These are phyloP conservation scores for Vanacampus margaritifer DNA, from an alignment of 2,113 vertebrate species.

Conservation along the genomic window DNA sequence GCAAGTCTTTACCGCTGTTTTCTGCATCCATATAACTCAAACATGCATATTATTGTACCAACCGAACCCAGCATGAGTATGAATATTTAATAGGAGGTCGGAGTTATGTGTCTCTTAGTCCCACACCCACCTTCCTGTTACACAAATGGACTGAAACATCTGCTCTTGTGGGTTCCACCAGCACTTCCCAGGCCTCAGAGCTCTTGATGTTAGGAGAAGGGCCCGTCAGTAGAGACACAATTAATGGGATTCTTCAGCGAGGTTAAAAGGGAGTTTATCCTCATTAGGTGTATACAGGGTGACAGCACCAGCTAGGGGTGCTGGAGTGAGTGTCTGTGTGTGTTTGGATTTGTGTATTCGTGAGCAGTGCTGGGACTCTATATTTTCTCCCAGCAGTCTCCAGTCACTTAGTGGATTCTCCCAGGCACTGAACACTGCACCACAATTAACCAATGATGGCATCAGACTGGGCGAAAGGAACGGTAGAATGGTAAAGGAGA, in stretches of 20 bases:
- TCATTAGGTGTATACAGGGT: conserved; percentile 61
- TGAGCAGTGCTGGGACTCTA: conserved; percentile 12
- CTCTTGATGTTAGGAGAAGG: conserved; percentile 39
- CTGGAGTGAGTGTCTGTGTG: conserved; percentile 4
- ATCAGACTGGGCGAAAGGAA: conserved; percentile 1
- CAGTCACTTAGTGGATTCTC: conserved; percentile 41
- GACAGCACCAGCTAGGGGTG: conserved; percentile 43
- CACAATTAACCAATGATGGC: conserved; percentile 43
- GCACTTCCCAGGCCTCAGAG: conserved; percentile 19
- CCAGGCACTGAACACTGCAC: conserved; percentile 27
- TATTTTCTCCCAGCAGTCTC: conserved; percentile 28
- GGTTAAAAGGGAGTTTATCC: conserved; percentile 69
- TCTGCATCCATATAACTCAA: not conserved
- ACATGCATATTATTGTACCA: not conserved
- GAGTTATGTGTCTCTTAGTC: conserved; percentile 9
- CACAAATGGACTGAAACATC: conserved; percentile 39
- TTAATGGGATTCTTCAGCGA: conserved; percentile 53
- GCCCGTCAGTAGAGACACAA: conserved; percentile 48
- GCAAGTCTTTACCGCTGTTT: not conserved
- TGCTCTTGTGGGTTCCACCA: conserved; percentile 38
- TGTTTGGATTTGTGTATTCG: conserved; percentile 18
- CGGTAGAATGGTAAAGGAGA: conserved; percentile 1
- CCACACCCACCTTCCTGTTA: conserved; percentile 5
- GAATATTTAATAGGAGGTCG: conserved; percentile 4
- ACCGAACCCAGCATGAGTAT: not conserved